Evolutionary conservation across 2,113 vertebrate species (phyloP), one percentile per base, ranked within the genome.

Genomic region (Motacilla alba): DNA sequence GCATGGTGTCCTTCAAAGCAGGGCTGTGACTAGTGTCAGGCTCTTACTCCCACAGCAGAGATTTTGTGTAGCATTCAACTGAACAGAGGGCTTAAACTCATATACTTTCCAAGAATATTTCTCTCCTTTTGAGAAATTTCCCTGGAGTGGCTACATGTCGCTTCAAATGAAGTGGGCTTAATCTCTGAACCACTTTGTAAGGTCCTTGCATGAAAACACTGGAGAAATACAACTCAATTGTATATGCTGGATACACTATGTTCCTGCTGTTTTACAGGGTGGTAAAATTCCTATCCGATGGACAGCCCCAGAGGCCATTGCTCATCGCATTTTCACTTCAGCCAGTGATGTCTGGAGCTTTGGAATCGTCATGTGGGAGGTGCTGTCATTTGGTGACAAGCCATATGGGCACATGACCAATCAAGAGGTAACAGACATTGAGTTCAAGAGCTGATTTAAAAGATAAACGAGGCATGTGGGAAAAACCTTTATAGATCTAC

Each of bases 281-380:
- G 98, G 98, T 5, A 98, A 98, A 92, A 98, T 98, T 82, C 98
- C 98, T 72, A 98, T 98, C 79, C 97, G 98, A 15, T 98, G 98
- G 98, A 98, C 98, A 63, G 98, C 98, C 49, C 98, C 98, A 5
- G 98, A 98, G 77, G 98, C 98, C 93, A 98, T 98, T 23, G 98
- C 98, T 28, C 97, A 98, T 62, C 96, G 98, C 31, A 98, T 97
- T 95, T 98, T 98, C 70, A 98, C 98, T 49, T 97, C 98, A 2
- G 97, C 98, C 89, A 98, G 98, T 7, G 98, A 98, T 4, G 98
- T 98, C 76, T 98, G 98, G 98, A 98, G 98, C 93, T 98, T 98
- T 72, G 98, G 98, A 53, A 98, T 98, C 4, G 98, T 98, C 69
- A 98, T 98, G 97, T 98, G 98, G 98, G 98, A 98, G 77, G 98